Evolutionary conservation across 2,888 invertebrate genomes (phyloP).

Genomic region (Tetragonula carbonaria): DNA sequence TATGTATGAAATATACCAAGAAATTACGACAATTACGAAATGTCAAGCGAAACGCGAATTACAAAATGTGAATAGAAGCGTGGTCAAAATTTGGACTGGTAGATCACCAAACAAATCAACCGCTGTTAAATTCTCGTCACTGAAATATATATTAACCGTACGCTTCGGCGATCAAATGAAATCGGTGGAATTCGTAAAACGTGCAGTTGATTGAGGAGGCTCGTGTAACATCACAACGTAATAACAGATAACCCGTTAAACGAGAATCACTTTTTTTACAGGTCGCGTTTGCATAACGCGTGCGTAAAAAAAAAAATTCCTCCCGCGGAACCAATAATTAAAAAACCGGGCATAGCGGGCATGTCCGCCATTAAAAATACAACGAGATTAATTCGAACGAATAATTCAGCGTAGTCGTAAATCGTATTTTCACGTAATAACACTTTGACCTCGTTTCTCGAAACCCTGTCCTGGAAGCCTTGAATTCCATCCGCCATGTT

Average conservation of each 20-base stretch:
- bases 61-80: no score
- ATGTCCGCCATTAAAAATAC: neutral
- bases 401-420: constrained; percentile 10
- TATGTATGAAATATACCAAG: no score
- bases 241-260: neutral
- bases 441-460: neutral
- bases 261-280: neutral
- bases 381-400: constrained; percentile 5
- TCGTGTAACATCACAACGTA: neutral
- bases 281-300: neutral
- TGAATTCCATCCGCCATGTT: neutral
- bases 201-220: neutral
- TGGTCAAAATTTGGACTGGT: no score
- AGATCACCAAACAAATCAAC: no score
- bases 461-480: neutral
- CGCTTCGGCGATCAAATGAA: neutral
- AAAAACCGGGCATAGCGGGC: constrained; percentile 1
- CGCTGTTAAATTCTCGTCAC: no score
- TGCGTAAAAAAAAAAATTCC: neutral
- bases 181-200: neutral
- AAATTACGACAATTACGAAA: no score
- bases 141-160: no score
- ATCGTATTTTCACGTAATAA: constrained; percentile 2
- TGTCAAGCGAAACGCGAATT: no score
- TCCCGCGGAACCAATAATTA: neutral